phyloP scores from a whole-genome alignment of 2,888 invertebrate species.

The Tolmerus cingulatus region DNA sequence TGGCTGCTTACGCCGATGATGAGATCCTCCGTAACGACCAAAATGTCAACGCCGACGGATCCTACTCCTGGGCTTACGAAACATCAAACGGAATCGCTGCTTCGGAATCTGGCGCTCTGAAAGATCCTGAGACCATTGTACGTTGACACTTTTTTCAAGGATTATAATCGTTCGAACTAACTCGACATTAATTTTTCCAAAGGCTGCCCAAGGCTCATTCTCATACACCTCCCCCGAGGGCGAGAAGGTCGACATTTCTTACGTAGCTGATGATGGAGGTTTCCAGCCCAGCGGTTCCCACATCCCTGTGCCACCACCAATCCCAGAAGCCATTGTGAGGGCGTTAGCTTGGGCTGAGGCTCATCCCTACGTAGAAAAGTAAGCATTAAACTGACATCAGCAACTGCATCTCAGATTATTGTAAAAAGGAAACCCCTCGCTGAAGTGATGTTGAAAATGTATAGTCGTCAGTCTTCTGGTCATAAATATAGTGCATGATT shows the following conservation, averaged over 20 bases:
- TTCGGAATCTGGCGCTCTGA: constrained; percentile 46
- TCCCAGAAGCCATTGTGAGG: not conserved
- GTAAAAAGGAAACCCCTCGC: not conserved
- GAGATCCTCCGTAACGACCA: constrained; percentile 2
- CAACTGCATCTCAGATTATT: not conserved
- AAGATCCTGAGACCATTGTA: constrained; percentile 20
- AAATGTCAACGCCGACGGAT: constrained; percentile 66
- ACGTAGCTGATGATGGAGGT: constrained; percentile 76
- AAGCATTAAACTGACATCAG: constrained; percentile 53
- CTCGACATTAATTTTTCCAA: not conserved
- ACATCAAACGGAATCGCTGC: constrained; percentile 72
- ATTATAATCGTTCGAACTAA: constrained; percentile 58
- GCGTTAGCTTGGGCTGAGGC: not conserved
- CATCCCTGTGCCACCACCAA: not conserved
- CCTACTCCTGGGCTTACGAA: constrained; percentile 70
- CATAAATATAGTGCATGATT: constrained; percentile 32
- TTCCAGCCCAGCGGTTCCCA: constrained; percentile 65
- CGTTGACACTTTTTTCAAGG: not conserved
- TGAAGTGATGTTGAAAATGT: not conserved
- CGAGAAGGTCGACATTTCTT: constrained; percentile 67
- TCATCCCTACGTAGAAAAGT: not conserved
- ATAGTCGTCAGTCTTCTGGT: constrained; percentile 18
- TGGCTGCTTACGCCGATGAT: constrained; percentile 20
- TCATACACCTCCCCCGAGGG: constrained; percentile 73
- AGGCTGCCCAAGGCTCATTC: constrained; percentile 65